These are phyloP conservation scores for Callimorpha dominula DNA, from an alignment of 2,888 invertebrate species.

Conservation along the genomic window DNA sequence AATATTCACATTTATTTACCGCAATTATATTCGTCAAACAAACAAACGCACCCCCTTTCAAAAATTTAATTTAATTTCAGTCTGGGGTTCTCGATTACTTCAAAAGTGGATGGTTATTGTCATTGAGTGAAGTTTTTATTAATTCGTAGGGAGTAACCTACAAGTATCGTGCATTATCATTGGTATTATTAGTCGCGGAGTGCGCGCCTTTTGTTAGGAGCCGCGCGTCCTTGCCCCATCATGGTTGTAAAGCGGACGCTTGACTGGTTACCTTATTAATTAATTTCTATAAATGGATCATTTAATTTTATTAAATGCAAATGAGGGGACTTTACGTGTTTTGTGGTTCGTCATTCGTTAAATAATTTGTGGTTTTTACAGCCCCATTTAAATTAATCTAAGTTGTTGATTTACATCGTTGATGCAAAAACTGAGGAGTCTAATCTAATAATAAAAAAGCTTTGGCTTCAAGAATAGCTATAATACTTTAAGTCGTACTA, in stretches of 20 bases:
- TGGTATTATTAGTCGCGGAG: constrained; percentile 69
- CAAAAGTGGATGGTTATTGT: constrained; percentile 81
- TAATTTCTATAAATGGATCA: constrained; percentile 86
- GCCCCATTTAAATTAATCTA: constrained; percentile 44
- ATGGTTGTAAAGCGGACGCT: constrained; percentile 76
- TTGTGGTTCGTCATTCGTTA: constrained; percentile 62
- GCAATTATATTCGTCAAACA: constrained; percentile 36
- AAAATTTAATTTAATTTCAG: constrained; percentile 78
- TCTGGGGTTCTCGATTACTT: constrained; percentile 79
- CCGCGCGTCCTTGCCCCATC: constrained; percentile 35
- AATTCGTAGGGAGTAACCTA: constrained; percentile 77
- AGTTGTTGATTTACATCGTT: constrained; percentile 28
- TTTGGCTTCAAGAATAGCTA: constrained; percentile 41
- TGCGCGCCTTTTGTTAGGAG: constrained; percentile 64
- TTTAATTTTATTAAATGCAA: constrained; percentile 87
- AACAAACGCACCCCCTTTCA: constrained; percentile 60
- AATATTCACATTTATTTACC: constrained; percentile 43
- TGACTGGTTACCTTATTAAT: constrained; percentile 84
- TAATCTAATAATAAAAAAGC: constrained; percentile 26
- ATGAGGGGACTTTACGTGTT: constrained; percentile 78
- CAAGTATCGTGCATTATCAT: constrained; percentile 77
- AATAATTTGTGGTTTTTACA: constrained; percentile 61
- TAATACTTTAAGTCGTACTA: constrained; percentile 56
- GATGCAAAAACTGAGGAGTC: constrained; percentile 25
- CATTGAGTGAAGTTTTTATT: constrained; percentile 84